These are phyloP conservation scores for Lepidurus packardi DNA, from an alignment of 1,140 invertebrate species.

Conservation along the genomic window DNA sequence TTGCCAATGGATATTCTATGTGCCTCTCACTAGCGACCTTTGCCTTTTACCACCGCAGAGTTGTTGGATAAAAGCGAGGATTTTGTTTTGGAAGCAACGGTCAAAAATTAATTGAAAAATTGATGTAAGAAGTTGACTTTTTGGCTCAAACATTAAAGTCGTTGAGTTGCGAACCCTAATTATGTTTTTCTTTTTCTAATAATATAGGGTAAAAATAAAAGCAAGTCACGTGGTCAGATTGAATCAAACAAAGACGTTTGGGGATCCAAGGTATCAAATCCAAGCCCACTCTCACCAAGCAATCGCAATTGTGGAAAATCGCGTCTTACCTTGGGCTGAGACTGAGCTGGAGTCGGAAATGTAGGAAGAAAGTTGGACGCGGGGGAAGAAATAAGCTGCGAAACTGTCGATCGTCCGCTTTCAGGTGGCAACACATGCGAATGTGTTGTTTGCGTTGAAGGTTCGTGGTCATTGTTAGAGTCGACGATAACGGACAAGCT, in stretches of 20 bases:
- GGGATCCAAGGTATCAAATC: not conserved
- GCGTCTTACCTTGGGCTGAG: slow-evolving; percentile 1
- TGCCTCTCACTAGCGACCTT: too few species aligned
- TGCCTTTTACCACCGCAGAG: too few species aligned
- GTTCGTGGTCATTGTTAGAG: not conserved
- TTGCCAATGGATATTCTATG: too few species aligned
- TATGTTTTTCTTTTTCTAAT: not conserved
- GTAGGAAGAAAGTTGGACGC: not conserved
- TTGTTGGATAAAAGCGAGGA: too few species aligned
- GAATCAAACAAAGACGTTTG: not conserved
- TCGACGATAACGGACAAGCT: not conserved
- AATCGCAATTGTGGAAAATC: not conserved
- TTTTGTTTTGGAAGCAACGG: too few species aligned
- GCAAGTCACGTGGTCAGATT: not conserved
- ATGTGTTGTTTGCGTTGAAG: not conserved
- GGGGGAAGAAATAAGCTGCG: not conserved
- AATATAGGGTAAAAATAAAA: not conserved
- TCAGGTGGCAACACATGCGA: not conserved
- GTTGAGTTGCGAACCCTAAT: not conserved
- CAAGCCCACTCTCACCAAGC: slow-evolving; percentile 16
- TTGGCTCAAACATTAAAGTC: not conserved
- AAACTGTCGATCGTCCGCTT: not conserved
- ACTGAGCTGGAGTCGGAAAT: not conserved
- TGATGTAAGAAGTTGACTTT: not conserved
- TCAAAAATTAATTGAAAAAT: too few species aligned